Conservation (phyloP, 2,113 vertebrate genomes). For the Eurypyga helias region DNA sequence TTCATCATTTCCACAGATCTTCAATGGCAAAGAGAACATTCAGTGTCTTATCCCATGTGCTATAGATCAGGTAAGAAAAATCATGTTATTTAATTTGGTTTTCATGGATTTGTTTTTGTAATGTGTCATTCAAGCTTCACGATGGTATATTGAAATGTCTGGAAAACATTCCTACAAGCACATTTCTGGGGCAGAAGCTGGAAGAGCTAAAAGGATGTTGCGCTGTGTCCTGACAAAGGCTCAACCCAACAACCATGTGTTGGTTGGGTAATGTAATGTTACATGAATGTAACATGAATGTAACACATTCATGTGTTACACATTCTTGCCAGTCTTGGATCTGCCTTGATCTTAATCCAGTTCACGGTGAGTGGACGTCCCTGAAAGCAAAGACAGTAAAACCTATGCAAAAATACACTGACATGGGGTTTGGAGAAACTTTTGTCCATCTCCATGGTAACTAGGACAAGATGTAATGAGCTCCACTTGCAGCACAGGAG, state of each 20-base stretch:
- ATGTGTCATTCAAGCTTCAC: background rate
- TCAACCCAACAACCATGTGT: background rate
- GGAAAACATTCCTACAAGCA: background rate
- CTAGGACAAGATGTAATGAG: background rate
- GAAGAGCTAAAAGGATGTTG: background rate
- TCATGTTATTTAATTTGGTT: background rate
- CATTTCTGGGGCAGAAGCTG: background rate
- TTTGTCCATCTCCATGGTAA: background rate
- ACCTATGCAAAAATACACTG: background rate
- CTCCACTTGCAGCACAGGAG: background rate
- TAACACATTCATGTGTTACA: background rate
- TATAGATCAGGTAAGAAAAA: constrained; percentile 90
- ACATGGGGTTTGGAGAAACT: background rate
- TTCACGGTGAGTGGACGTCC: background rate
- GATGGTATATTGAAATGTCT: background rate
- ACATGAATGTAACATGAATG: no score
- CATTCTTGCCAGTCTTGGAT: background rate
- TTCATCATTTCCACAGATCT: constrained; percentile 94
- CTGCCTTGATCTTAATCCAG: background rate
- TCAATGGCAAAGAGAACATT: constrained; percentile 84
- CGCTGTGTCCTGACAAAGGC: background rate
- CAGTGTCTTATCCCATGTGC: constrained; percentile 97
- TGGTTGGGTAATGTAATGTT: no score
- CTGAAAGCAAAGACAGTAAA: background rate
- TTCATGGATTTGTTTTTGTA: background rate